Base-by-base conservation (phyloP, 2,888 invertebrate species). In the Megaustenia siamemsis region DNA sequence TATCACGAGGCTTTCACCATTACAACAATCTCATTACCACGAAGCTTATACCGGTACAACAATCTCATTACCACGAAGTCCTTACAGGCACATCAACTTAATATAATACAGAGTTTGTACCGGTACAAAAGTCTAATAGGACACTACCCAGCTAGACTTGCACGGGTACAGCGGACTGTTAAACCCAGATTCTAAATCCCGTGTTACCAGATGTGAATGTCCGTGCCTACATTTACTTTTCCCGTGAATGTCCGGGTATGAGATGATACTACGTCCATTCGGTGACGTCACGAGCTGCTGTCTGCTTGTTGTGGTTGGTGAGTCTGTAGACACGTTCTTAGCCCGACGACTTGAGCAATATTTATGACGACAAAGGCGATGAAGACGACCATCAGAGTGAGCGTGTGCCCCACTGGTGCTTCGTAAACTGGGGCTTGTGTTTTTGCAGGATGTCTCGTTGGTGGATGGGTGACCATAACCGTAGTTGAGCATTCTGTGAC, bases 321-420 rank as follows among this genome's bases (percentile, higher is more conserved):
- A 45, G 5, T 38, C 69, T 10, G 6, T 53, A 18, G 63, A 60
- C n/a, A 73, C n/a, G 28, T 71, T 53, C 15, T 83, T 83, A 24
- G 82, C 82, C 0, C 86, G 84, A 2, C 86, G 82, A 32, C 84
- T 84, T 15, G 87, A 83, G 45, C 88, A 88, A 76, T 87, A 87
- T 73, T 86, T 87, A 53, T 88, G 88, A 32, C 88, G 86, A 73
- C 88, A 88, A 12, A 88, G 12, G 0, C 81, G 84, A 56, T 86
- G 84, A 69, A 88, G 76, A 32, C 88, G 84, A 63, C 88, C 88
- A 75, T 88, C 88, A 43, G 88, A 88, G 60, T 88, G 88, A 73
- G 88, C 87, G 83, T 88, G 88, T 69, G 82, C 86, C 63, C 83
- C 81, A 40, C 86, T 83, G 77, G 84, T 82, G 60, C 78, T 78